phyloP scores from a whole-genome alignment of 2,797 vertebrate species.

The Gallinago stenura region DNA sequence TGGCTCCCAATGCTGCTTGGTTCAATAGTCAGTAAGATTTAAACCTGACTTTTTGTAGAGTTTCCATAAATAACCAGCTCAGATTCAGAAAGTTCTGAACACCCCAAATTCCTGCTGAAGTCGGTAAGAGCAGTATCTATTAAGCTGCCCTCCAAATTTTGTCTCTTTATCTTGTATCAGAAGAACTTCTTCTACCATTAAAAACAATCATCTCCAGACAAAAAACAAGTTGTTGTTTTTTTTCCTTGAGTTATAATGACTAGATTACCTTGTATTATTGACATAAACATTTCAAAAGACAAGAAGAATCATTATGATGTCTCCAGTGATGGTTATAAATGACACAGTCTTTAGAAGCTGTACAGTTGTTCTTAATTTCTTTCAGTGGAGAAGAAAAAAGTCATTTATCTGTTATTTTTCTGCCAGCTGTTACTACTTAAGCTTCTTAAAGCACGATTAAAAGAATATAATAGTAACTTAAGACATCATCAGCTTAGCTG shows the following conservation, averaged over 20 bases:
- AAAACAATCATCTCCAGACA: not conserved
- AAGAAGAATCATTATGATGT: slow-evolving; percentile 15
- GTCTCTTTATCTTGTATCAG: slow-evolving; percentile 14
- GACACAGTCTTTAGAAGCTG: slow-evolving; percentile 56
- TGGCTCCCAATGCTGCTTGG: not conserved
- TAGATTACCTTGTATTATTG: slow-evolving; percentile 44
- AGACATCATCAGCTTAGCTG: slow-evolving; percentile 20
- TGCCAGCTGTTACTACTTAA: slow-evolving; percentile 66
- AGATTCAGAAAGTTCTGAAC: not conserved
- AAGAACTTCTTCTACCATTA: not conserved
- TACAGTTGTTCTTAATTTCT: slow-evolving; percentile 36
- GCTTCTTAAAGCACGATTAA: slow-evolving; percentile 26
- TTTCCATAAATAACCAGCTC: not conserved
- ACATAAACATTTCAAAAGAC: slow-evolving; percentile 54
- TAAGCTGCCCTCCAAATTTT: not conserved
- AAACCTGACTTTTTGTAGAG: not conserved
- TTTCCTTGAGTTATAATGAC: slow-evolving; percentile 8
- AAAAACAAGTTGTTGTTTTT: not conserved
- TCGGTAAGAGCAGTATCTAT: not conserved
- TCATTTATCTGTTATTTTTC: slow-evolving; percentile 49
- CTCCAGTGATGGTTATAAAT: slow-evolving; percentile 29
- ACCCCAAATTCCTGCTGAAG: not conserved
- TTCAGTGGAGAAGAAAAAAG: slow-evolving; percentile 53
- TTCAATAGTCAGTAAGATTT: not conserved
- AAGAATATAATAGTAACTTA: slow-evolving; percentile 5